These are phyloP conservation scores for Myiopsitta monachus DNA, from an alignment of 2,113 vertebrate genomes.

Conservation along the genomic window DNA sequence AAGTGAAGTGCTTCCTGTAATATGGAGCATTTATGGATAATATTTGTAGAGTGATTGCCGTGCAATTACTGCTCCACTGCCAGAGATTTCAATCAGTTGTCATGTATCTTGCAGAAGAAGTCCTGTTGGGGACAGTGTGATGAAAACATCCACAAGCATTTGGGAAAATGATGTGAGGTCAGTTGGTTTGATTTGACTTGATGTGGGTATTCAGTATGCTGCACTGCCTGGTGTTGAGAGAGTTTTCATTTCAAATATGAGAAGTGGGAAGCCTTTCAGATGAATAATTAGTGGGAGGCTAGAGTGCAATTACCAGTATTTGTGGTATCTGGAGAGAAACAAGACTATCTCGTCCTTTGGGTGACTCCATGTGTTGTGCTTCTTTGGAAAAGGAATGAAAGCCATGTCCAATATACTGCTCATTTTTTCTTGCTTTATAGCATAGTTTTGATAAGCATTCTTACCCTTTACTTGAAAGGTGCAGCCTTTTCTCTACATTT, in stretches of 20 bases:
- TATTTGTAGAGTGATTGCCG: conserved; percentile 52
- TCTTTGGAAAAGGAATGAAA: not conserved
- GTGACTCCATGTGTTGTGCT: not conserved
- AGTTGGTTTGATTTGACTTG: conserved; percentile 28
- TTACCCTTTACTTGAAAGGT: not conserved
- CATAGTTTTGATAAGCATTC: not conserved
- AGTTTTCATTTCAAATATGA: not conserved
- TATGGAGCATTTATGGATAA: conserved; percentile 45
- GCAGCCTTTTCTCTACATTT: not conserved
- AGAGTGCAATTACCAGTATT: not conserved
- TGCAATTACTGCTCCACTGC: conserved; percentile 27
- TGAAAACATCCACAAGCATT: not conserved
- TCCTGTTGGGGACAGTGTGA: not conserved
- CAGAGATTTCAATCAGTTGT: conserved; percentile 39
- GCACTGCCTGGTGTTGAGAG: not conserved
- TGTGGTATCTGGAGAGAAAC: not conserved
- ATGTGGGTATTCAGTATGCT: conserved; percentile 12
- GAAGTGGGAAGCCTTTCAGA: not conserved
- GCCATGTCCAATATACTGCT: not conserved
- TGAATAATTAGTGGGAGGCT: conserved; percentile 17
- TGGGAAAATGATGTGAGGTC: conserved; percentile 17
- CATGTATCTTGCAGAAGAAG: conserved; percentile 42
- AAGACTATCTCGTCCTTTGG: not conserved
- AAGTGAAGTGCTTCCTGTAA: conserved; percentile 48
- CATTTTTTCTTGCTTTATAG: not conserved